phyloP scores from a whole-genome alignment of 2,888 invertebrate species.

The Zaprionus obscuricornis region DNA sequence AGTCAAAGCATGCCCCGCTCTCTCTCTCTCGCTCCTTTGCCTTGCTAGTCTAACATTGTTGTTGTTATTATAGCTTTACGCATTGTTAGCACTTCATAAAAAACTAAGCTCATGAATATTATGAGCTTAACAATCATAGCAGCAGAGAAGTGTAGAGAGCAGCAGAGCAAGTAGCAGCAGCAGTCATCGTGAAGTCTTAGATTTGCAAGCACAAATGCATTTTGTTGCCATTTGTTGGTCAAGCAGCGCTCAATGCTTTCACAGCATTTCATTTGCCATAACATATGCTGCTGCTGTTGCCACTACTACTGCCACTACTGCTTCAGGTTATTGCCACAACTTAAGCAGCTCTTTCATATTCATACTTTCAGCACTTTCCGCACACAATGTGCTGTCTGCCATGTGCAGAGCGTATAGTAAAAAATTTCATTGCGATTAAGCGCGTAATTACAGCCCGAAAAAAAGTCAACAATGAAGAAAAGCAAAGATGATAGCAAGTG shows the following conservation, averaged over 20 bases:
- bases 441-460: constrained; percentile 75
- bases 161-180: constrained; percentile 5
- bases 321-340: neutral
- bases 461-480: constrained; percentile 65
- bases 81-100: constrained; percentile 83
- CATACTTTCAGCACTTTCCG: neutral
- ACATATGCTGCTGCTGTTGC: constrained; percentile 44
- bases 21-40: neutral
- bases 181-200: constrained; percentile 47
- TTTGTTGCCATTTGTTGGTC: constrained; percentile 35
- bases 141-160: neutral
- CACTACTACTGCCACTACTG: too few relatives aligned
- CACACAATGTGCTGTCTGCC: constrained; percentile 13
- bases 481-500: constrained; percentile 20
- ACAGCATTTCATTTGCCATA: constrained; percentile 46
- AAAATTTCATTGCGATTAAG: constrained; percentile 73
- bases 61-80: constrained; percentile 53
- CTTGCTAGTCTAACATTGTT: constrained; percentile 29
- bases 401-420: constrained; percentile 54
- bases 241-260: constrained; percentile 33
- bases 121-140: constrained; percentile 76
- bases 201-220: constrained; percentile 34
- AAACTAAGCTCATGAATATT: constrained; percentile 83
- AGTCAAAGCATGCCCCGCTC: too few relatives aligned
- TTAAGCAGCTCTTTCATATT: constrained; percentile 17